phyloP scores from a whole-genome alignment of 1,140 invertebrate genomes.

The Drosophila navojoa region DNA sequence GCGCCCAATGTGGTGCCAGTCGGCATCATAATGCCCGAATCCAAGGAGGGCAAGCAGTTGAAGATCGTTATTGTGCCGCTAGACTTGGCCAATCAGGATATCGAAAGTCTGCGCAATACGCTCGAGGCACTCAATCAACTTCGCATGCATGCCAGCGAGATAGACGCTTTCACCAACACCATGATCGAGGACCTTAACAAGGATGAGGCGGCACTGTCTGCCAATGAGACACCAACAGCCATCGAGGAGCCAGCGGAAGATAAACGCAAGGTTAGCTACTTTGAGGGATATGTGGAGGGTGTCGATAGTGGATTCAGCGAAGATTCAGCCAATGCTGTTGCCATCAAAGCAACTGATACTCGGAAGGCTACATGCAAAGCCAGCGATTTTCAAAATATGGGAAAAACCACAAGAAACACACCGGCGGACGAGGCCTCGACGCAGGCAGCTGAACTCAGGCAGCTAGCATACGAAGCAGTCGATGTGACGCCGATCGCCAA shows the following conservation, averaged over 20 bases:
- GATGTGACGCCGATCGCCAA: not conserved
- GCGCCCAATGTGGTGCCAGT: constrained; percentile 42
- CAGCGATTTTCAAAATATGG: too few species aligned
- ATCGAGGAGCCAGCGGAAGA: not conserved
- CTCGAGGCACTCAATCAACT: constrained; percentile 58
- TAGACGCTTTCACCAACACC: constrained; percentile 54
- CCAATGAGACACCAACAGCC: not conserved
- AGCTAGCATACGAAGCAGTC: not conserved
- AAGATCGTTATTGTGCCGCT: constrained; percentile 79
- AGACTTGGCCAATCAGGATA: constrained; percentile 54
- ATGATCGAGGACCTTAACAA: constrained; percentile 57
- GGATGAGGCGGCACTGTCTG: constrained; percentile 3
- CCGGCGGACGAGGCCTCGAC: not conserved
- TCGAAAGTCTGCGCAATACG: constrained; percentile 44
- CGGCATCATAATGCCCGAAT: constrained; percentile 59
- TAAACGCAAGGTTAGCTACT: constrained; percentile 4
- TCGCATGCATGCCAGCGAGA: constrained; percentile 54
- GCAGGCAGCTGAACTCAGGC: not conserved
- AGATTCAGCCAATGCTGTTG: not conserved
- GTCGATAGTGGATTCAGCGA: not conserved
- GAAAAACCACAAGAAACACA: not conserved
- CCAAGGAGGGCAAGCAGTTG: constrained; percentile 38
- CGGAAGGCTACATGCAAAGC: too few species aligned
- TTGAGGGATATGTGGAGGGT: constrained; percentile 29
- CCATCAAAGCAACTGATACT: too few species aligned